Evolutionary conservation across 2,888 invertebrate species (phyloP).

Genomic region (Psococerastis gibbosa): DNA sequence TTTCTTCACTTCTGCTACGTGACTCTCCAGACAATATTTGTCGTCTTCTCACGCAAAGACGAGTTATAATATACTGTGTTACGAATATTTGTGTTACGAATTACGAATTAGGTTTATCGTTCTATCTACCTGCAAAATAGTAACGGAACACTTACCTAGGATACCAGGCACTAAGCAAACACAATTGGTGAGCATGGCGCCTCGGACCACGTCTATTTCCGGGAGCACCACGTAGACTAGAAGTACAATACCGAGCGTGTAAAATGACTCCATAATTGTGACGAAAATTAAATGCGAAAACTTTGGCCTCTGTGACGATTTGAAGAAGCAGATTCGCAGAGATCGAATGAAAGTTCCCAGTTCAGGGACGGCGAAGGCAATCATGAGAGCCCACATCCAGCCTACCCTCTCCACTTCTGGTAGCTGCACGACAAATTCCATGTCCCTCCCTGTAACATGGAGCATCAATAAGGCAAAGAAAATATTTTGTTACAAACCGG

Average conservation of each 20-base stretch:
- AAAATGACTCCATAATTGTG: constrained; percentile 69
- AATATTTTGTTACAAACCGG: too few species aligned
- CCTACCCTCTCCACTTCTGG: constrained; percentile 73
- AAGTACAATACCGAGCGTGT: constrained; percentile 69
- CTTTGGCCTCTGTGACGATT: constrained; percentile 58
- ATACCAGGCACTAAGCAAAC: constrained; percentile 78
- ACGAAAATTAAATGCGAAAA: constrained; percentile 44
- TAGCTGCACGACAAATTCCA: constrained; percentile 60
- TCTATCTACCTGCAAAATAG: too few species aligned
- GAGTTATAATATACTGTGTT: too few species aligned
- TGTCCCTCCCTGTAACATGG: constrained; percentile 50
- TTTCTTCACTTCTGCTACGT: too few species aligned
- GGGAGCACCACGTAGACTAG: constrained; percentile 80
- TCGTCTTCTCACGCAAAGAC: too few species aligned
- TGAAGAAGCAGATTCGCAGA: constrained; percentile 75
- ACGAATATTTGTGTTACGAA: too few species aligned
- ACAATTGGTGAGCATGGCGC: constrained; percentile 90
- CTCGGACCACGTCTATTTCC: constrained; percentile 81
- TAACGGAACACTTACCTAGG: constrained; percentile 33
- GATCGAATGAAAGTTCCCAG: constrained; percentile 69
- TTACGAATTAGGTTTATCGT: too few species aligned
- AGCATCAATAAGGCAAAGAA: too few species aligned
- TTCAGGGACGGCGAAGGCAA: constrained; percentile 78
- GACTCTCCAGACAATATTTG: too few species aligned
- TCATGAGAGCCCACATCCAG: constrained; percentile 83